phyloP scores from a whole-genome alignment of 2,888 invertebrate genomes.

The Saturnia japonica region DNA sequence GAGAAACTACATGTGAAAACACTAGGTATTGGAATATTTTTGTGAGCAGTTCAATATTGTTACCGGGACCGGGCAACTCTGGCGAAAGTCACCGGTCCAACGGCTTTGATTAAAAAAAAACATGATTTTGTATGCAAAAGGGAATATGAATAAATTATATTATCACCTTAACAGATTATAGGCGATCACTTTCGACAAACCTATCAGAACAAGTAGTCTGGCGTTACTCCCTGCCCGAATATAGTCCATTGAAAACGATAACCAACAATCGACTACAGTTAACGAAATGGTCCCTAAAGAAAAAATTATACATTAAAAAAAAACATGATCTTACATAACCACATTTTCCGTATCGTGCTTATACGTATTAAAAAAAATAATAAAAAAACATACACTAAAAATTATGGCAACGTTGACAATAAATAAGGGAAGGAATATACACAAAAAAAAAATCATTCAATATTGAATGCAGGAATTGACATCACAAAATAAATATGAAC shows the following conservation, averaged over 20 bases:
- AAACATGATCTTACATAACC: slow-evolving; percentile 67
- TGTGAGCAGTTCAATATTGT: slow-evolving; percentile 51
- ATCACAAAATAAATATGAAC: slow-evolving; percentile 70
- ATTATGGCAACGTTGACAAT: slow-evolving; percentile 82
- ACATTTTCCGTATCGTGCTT: slow-evolving; percentile 59
- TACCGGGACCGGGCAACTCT: slow-evolving; percentile 48
- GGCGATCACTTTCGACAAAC: slow-evolving; percentile 40
- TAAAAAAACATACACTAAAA: slow-evolving; percentile 76
- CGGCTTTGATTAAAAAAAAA: slow-evolving; percentile 31
- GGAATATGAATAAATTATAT: slow-evolving; percentile 67
- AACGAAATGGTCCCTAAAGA: slow-evolving; percentile 80
- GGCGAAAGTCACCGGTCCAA: slow-evolving; percentile 58
- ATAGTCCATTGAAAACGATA: slow-evolving; percentile 39
- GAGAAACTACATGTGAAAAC: slow-evolving; percentile 45
- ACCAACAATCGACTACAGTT: slow-evolving; percentile 55
- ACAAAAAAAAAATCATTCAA: slow-evolving; percentile 59
- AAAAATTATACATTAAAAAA: slow-evolving; percentile 61
- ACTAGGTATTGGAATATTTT: slow-evolving; percentile 54
- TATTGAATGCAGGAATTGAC: slow-evolving; percentile 49
- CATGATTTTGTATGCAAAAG: slow-evolving; percentile 76
- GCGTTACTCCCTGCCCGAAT: slow-evolving; percentile 58
- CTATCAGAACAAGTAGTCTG: slow-evolving; percentile 55
- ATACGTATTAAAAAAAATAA: slow-evolving; percentile 70
- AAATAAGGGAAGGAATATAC: slow-evolving; percentile 75
- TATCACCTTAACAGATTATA: slow-evolving; percentile 69